Percentiles rank a stretch among this genome's conserved stretches.
phyloP scores from a whole-genome alignment of 53 echinoderm and acorn worm genomes.

The Luidia sarsii region DNA sequence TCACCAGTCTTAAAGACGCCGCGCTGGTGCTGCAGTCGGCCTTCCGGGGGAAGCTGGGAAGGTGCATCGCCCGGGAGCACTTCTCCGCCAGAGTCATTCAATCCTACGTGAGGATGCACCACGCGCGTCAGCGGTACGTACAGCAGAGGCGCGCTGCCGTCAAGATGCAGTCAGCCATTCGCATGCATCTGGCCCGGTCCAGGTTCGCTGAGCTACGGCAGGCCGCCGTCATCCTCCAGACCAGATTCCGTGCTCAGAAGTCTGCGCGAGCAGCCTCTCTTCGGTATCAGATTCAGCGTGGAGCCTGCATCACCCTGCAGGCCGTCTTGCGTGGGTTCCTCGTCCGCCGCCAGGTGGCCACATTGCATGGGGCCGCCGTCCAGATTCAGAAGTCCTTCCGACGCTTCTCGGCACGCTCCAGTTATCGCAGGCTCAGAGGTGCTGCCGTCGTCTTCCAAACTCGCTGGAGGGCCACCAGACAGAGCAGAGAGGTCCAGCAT shows the following conservation, averaged over 20 bases:
- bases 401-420: background rate
- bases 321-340: constrained; percentile 55
- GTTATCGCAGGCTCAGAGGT: constrained; percentile 46
- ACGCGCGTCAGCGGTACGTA: constrained; percentile 21
- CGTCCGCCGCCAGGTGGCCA: constrained; percentile 23
- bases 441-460: constrained; percentile 64
- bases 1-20: constrained; percentile 41
- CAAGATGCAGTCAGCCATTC: constrained; percentile 46
- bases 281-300: constrained; percentile 20
- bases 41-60: constrained; percentile 38
- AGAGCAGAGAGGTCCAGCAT: constrained; percentile 1
- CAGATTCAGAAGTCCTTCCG: constrained; percentile 71
- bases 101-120: constrained; percentile 68
- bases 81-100: constrained; percentile 73
- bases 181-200: constrained; percentile 43
- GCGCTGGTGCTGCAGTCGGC: constrained; percentile 58
- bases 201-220: constrained; percentile 18
- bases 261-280: background rate
- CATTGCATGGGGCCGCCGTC: constrained; percentile 61
- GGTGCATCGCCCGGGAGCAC: constrained; percentile 34
- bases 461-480: constrained; percentile 24
- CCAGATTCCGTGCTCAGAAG: constrained; percentile 29
- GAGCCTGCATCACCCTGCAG: constrained; percentile 50
- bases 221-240: constrained; percentile 45
- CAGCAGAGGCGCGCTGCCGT: constrained; percentile 15